Evolutionary conservation across 1,140 invertebrate species (phyloP), one percentile per base, ranked within the genome.

Genomic region (Drosophila leontia): DNA sequence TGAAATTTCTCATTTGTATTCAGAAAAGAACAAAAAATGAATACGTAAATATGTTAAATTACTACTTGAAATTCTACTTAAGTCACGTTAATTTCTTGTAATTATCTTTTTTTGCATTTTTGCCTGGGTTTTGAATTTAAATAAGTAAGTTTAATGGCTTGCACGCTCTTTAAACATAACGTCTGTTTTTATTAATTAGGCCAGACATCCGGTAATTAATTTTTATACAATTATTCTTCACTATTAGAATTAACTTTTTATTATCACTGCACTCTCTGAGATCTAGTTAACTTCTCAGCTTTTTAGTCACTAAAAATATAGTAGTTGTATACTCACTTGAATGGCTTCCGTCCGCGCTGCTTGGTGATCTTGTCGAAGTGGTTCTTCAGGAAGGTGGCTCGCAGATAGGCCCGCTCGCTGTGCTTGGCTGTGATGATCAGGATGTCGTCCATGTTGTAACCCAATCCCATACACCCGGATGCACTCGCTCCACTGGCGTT

Each of bases 361-460:
- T 96, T 95, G 92, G 96, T 96, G 76, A 97, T 96, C 93, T 97
- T 96, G 83, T 97, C 96, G 90, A 97, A 97, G 91, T 96, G 96
- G 26, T 95, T 95, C 26, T 95, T 95, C 65, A 97, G 94, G 92
- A 97, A 97, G 80, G 96, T 95, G n/a, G 96, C 96, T 96, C 97
- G 96, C 11, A 96, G 85, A 8, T 94, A 94, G 45, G 96, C 96
- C 47, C 96, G 95, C 34, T 96, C 95, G 67, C 96, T 97, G 37
- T 95, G 95, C 53, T 95, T 95, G 75, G 96, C 95, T 75, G 96
- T 97, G 29, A 97, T 92, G 86, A 97, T 96, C 34, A 96, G 93
- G 37, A 97, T 96, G 82, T 97, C 96, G 93, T 97, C 96, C 95
- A 96, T 95, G 82, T 95, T 95, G 91, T 92, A 79, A 93, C 94